Evolutionary conservation across 2,888 invertebrate species (phyloP).

Genomic region (Euproctis similis): DNA sequence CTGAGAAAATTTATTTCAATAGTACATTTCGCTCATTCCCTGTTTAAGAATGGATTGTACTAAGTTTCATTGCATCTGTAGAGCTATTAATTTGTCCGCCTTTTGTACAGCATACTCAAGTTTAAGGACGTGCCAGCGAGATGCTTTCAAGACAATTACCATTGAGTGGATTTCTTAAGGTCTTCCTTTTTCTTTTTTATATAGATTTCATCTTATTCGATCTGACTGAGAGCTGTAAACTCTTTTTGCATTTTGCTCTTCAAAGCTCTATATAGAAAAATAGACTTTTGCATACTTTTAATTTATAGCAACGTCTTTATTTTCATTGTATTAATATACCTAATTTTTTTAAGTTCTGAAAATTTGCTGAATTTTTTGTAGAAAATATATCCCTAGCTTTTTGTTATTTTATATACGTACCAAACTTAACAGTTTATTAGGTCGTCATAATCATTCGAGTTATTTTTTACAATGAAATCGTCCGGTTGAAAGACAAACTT

Average conservation of each 20-base stretch:
- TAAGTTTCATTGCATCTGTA: constrained; percentile 36
- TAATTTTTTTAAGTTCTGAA: too few species aligned
- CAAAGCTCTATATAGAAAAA: constrained; percentile 18
- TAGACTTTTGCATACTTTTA: constrained; percentile 19
- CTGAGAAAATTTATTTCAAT: constrained; percentile 54
- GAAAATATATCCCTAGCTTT: too few species aligned
- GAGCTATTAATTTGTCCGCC: constrained; percentile 36
- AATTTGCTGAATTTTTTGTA: background rate
- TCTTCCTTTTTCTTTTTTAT: too few species aligned
- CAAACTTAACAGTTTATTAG: too few species aligned
- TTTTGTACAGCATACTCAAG: constrained; percentile 26
- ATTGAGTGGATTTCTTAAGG: constrained; percentile 28
- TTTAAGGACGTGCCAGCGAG: constrained; percentile 29
- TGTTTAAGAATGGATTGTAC: constrained; percentile 36
- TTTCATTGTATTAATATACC: background rate
- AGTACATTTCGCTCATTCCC: constrained; percentile 28
- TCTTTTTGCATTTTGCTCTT: constrained; percentile 23
- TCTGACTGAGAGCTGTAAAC: constrained; percentile 23
- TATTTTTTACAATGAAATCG: too few species aligned
- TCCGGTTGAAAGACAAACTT: too few species aligned
- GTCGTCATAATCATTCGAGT: too few species aligned
- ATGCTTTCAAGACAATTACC: constrained; percentile 27
- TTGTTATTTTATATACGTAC: too few species aligned
- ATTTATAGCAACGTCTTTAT: constrained; percentile 13
- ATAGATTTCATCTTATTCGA: constrained; percentile 29